Percentiles rank a stretch among this genome's conserved stretches.
phyloP scores from a whole-genome alignment of 1,140 invertebrate species.

The Mizuhopecten yessoensis region DNA sequence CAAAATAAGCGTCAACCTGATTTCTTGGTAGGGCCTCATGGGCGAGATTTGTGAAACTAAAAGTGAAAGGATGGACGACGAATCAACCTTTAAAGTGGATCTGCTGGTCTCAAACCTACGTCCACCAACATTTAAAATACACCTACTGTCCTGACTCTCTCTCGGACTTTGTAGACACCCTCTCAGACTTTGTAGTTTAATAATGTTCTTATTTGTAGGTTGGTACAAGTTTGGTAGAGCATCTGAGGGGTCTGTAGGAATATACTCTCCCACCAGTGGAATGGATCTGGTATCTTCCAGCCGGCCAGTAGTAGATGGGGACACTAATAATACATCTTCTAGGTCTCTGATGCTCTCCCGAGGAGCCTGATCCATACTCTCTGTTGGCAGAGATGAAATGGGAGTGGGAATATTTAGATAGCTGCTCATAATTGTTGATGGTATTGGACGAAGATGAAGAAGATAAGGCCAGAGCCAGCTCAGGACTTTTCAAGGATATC shows the following conservation, averaged over 20 bases:
- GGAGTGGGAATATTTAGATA: background rate
- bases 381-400: background rate
- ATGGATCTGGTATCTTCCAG: no score
- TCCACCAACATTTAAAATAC: background rate
- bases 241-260: background rate
- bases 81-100: background rate
- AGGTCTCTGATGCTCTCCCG: background rate
- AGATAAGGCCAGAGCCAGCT: background rate
- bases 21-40: background rate
- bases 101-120: constrained; percentile 17
- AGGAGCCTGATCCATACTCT: background rate
- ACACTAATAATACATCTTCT: background rate
- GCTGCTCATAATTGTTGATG: background rate
- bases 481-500: background rate
- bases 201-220: background rate
- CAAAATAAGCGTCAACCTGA: background rate
- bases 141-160: background rate
- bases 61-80: background rate
- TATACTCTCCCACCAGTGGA: background rate
- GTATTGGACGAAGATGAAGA: background rate
- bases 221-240: background rate
- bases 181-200: background rate
- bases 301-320: background rate
- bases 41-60: background rate
- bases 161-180: no score